A percentile compares a stretch with the other conserved stretches of the same genome.
Evolutionary conservation across 1,140 invertebrate genomes (phyloP).

Genomic region (Thaumetopoea pityocampa): DNA sequence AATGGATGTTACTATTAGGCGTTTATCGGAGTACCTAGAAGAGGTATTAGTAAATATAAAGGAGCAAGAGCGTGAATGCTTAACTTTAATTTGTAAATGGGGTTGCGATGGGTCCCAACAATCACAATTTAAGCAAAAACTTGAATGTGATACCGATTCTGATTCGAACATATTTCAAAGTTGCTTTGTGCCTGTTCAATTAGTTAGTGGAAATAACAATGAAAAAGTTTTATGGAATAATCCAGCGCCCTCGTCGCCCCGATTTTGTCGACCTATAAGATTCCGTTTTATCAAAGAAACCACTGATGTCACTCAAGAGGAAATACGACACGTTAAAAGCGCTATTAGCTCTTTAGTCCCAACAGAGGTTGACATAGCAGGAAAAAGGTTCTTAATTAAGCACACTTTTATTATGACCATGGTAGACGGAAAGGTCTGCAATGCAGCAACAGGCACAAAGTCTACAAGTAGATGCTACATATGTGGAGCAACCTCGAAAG

Average conservation of each 20-base stretch:
- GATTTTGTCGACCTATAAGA: conserved; percentile 22
- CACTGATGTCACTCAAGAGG: conserved; percentile 27
- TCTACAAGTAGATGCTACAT: conserved; percentile 56
- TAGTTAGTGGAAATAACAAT: conserved; percentile 12
- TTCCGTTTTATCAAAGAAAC: conserved; percentile 29
- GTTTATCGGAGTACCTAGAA: conserved; percentile 20
- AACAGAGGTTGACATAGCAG: not conserved
- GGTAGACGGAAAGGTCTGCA: conserved; percentile 67
- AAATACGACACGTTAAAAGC: conserved; percentile 25
- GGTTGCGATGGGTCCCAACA: conserved; percentile 26
- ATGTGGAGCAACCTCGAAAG: conserved; percentile 47
- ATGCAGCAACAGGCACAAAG: conserved; percentile 44
- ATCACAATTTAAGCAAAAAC: conserved; percentile 21
- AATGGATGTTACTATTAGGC: conserved; percentile 17
- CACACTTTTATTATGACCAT: conserved; percentile 40
- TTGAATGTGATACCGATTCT: conserved; percentile 7
- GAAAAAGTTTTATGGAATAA: conserved; percentile 38
- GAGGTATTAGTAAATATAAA: conserved; percentile 11
- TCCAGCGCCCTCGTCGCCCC: conserved; percentile 31
- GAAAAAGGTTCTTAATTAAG: not conserved
- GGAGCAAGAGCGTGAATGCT: conserved; percentile 5
- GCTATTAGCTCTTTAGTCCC: conserved; percentile 8
- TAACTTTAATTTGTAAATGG: not conserved
- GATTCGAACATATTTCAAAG: conserved; percentile 25
- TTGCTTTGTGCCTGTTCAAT: conserved; percentile 17